Base-by-base conservation (phyloP, 2,797 vertebrate species). In the Channa striata region DNA sequence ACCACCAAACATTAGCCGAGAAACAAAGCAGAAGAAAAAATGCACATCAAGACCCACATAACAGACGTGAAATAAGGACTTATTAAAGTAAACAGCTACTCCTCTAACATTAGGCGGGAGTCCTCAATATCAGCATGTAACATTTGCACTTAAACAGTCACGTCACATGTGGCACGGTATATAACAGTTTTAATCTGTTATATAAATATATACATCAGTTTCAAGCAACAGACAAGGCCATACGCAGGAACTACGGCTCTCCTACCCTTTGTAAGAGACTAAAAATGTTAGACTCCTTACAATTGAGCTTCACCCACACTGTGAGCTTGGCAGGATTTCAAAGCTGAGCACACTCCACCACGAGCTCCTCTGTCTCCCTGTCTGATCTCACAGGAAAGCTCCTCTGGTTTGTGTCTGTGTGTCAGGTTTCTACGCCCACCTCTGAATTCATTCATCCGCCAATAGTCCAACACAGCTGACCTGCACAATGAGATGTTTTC, bases 401-500 rank as follows among this genome's bases (percentile, higher is more conserved):
- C 77, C 71, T 50, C 81, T 54, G 70, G 80, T 82, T 72, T 76
- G 67, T 59, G 59, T 69, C 42, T 70, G 72, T 64, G 78, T 71
- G 67, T 78, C 74, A 66, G 78, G 56, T 87, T 84, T 83, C 67
- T 74, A 82, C 78, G 71, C 87, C 89, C 83, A 87, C 90, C 51
- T 65, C 68, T 33, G 43, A 66, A 65, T 89, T 81, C 81, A 89
- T 90, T 90, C 82, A 88, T 82, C 68, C 71, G 60, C 69, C 75
- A 58, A 57, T 48, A 80, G 68, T 43, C 47, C 86, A 81, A 82
- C 51, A 60, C 36, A 25, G 37, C 85, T 79, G 84, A 90, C 87
- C 87, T 58, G 73, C 76, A 74, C 50, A 68, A 64, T 69, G 80
- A 84, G 65, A 81, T 64, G 70, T 44, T 80, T 81, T 59, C 65